Evolutionary conservation across 2,797 vertebrate species (phyloP), one percentile per base, ranked within the genome.

Genomic region (Heliangelus exortis): DNA sequence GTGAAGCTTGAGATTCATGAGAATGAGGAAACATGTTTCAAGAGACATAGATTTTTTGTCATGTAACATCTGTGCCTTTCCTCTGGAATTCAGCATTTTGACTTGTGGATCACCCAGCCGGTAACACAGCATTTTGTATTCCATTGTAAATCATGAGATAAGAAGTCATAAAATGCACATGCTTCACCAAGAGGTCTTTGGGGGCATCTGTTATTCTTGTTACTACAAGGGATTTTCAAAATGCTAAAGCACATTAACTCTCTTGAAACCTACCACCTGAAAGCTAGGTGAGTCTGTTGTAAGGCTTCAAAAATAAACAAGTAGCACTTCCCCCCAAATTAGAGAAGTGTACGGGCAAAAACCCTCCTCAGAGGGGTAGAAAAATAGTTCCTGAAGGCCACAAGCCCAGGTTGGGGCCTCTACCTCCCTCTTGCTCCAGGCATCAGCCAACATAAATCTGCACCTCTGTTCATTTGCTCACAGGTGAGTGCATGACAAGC

Each of bases 1-100:
- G 36, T 33, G 43, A 92, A 93, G 69, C 47, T 54, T 92, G 80
- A 66, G 58, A 88, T 92, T 90, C 65, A 80, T 50, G 34, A 84
- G 39, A 84, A 80, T 53, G 39, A 62, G 59, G 63, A 95, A 90
- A 67, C 67, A 43, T 3, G 2, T 69, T 90, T 86, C 58, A 69
- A 87, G 84, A 63, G 10, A 39, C 15, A 48, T 11, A 34, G 55
- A 23, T 80, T 84, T 41, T 41, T 58, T 29, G 31, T 69, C 62
- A 89, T 33, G 36, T 79, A 72, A 84, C n/a, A 10, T 78, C 59
- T 76, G 33, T 18, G 25, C 76, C 39, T 92, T 75, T 82, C 50
- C 34, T 95, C 48, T 33, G 45, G 73, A 90, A 88, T 83, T 84
- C 36, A 79, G 21, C 7, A 1, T 76, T 92, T 86, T 93, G 45